Evolutionary conservation across 2,888 invertebrate genomes (phyloP).

Genomic region (Rhagium mordax): DNA sequence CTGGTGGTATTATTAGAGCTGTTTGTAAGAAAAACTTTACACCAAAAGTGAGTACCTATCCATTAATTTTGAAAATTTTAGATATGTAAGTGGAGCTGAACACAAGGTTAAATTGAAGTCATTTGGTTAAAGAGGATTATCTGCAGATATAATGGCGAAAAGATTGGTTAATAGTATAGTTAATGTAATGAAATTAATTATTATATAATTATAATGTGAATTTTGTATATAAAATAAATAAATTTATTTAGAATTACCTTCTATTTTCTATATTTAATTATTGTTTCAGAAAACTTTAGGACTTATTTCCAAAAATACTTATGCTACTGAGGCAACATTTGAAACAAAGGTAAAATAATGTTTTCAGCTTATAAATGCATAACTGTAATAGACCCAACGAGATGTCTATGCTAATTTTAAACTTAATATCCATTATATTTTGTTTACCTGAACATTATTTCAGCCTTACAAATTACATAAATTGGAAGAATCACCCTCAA

Average conservation of each 20-base stretch:
- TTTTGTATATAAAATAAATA: too few species aligned
- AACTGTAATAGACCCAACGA: background rate
- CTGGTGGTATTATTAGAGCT: constrained; percentile 67
- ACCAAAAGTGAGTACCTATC: constrained; percentile 69
- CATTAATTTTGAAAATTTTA: constrained; percentile 26
- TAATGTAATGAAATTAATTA: constrained; percentile 52
- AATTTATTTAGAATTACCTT: too few species aligned
- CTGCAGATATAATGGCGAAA: constrained; percentile 54
- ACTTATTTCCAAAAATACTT: constrained; percentile 65
- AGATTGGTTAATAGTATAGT: constrained; percentile 49
- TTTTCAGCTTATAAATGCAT: constrained; percentile 17
- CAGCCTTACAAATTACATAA: constrained; percentile 93
- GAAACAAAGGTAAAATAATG: constrained; percentile 73
- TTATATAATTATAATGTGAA: background rate
- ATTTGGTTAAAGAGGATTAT: constrained; percentile 36
- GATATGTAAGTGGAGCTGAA: constrained; percentile 16
- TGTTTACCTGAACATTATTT: constrained; percentile 38
- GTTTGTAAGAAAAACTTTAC: constrained; percentile 66
- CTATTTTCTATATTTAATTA: too few species aligned
- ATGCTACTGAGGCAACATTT: constrained; percentile 76
- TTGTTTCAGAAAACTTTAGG: constrained; percentile 65
- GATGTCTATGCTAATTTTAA: background rate
- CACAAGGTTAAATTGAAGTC: constrained; percentile 62
- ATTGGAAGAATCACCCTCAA: constrained; percentile 88
- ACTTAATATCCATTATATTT: constrained; percentile 1